These are phyloP conservation scores for Caenorhabditis uteleia DNA, from an alignment of 2,888 invertebrate genomes.

Conservation along the genomic window DNA sequence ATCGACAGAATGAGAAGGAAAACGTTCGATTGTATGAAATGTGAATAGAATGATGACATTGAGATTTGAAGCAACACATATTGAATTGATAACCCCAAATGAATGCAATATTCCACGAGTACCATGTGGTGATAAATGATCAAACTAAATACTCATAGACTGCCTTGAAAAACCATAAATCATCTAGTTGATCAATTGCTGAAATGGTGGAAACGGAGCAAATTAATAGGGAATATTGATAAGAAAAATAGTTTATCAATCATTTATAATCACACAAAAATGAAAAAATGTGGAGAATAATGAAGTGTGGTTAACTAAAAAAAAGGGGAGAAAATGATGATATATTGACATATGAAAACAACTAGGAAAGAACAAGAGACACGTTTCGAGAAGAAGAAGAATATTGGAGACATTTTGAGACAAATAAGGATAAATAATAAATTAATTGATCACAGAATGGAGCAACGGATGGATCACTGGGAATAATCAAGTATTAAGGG, in stretches of 20 bases:
- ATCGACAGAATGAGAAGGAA: too few relatives aligned
- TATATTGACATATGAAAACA: too few relatives aligned
- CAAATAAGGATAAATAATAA: not conserved
- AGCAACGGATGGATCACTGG: constrained; percentile 17
- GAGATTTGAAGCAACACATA: not conserved
- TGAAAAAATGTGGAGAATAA: too few relatives aligned
- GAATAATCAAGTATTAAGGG: not conserved
- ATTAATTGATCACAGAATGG: constrained; percentile 21
- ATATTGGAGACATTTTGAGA: constrained; percentile 1
- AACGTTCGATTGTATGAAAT: too few relatives aligned
- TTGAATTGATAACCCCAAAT: not conserved
- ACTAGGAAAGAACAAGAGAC: too few relatives aligned
- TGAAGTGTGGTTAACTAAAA: too few relatives aligned
- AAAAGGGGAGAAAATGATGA: too few relatives aligned
- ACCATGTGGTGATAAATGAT: constrained; percentile 26
- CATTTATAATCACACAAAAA: too few relatives aligned
- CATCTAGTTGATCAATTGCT: constrained; percentile 3
- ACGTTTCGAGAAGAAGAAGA: not conserved
- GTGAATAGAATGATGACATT: too few relatives aligned
- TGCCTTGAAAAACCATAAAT: constrained; percentile 21
- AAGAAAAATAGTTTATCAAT: too few relatives aligned
- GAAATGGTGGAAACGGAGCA: constrained; percentile 1
- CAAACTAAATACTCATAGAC: constrained; percentile 16
- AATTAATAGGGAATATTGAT: too few relatives aligned
- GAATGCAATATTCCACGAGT: not conserved